Evolutionary conservation across 2,888 invertebrate genomes (phyloP).

Genomic region (Drosophila meridiana): DNA sequence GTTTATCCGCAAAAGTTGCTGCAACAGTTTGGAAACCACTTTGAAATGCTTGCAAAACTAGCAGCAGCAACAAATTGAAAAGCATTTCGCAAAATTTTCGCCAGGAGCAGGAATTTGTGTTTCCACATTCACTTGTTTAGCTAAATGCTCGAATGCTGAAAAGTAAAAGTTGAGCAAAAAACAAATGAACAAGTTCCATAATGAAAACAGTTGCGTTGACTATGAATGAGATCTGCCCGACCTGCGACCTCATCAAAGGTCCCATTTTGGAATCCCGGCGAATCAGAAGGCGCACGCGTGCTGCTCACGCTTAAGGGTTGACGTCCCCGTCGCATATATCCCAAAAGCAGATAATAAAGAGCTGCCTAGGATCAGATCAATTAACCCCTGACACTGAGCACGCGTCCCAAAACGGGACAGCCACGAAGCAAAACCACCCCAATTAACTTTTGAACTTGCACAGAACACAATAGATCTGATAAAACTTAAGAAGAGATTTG

Average conservation of each 20-base stretch:
- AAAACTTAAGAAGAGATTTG: background rate
- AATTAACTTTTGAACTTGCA: conserved; percentile 29
- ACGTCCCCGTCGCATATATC: conserved; percentile 32
- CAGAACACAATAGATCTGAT: background rate
- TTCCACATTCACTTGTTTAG: conserved; percentile 33
- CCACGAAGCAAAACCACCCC: conserved; percentile 30
- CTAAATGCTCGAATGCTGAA: conserved; percentile 38
- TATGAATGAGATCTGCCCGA: conserved; percentile 5
- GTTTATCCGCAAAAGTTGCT: conserved; percentile 52
- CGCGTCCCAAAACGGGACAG: conserved; percentile 51
- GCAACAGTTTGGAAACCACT: conserved; percentile 38
- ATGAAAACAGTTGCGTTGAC: conserved; percentile 23
- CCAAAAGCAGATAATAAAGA: conserved; percentile 51
- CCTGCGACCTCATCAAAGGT: conserved; percentile 32
- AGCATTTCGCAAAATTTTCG: conserved; percentile 36
- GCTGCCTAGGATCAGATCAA: conserved; percentile 49
- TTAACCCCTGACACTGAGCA: conserved; percentile 70
- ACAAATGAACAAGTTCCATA: conserved; percentile 16
- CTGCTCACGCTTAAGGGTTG: conserved; percentile 68
- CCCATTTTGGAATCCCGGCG: conserved; percentile 63
- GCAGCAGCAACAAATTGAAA: conserved; percentile 32
- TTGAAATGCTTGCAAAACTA: conserved; percentile 27
- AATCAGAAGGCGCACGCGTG: conserved; percentile 64
- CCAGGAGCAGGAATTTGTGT: conserved; percentile 18
- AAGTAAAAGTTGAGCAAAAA: background rate